A percentile compares a stretch with the other conserved stretches of the same genome.
These are phyloP conservation scores for Heliconius hortense DNA, from an alignment of 2,888 invertebrate genomes.

Conservation along the genomic window DNA sequence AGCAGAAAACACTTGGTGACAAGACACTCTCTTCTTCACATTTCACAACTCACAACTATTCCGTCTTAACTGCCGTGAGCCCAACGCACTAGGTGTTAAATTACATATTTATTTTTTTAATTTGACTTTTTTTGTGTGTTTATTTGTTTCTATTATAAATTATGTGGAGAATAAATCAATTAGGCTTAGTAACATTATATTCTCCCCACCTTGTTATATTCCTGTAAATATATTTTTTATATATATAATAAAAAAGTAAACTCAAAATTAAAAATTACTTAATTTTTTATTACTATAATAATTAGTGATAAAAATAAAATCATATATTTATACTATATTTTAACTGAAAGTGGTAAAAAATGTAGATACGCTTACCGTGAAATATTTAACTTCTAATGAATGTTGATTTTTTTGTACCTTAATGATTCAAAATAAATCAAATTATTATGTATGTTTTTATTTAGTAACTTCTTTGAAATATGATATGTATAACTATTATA, in stretches of 20 bases:
- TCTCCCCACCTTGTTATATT: background rate
- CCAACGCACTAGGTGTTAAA: background rate
- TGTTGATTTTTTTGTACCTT: background rate
- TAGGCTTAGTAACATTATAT: background rate
- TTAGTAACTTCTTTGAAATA: too few species aligned
- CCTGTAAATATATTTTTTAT: background rate
- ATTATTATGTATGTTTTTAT: too few species aligned
- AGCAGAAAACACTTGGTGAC: too few species aligned
- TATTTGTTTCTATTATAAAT: background rate
- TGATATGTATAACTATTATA: background rate
- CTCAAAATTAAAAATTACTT: background rate
- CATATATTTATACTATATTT: background rate
- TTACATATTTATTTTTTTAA: background rate
- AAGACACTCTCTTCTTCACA: background rate
- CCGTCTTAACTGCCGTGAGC: background rate
- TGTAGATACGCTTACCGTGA: background rate
- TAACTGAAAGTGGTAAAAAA: background rate
- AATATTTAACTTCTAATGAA: background rate
- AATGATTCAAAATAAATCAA: too few species aligned
- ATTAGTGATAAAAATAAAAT: background rate
- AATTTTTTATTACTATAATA: background rate
- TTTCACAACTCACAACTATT: background rate
- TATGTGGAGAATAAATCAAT: background rate
- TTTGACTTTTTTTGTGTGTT: background rate
- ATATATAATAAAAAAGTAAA: background rate